A percentile compares a stretch with the other conserved stretches of the same genome.
These are phyloP conservation scores for Priocnemis perturbator DNA, from an alignment of 2,888 invertebrate species.

Conservation along the genomic window DNA sequence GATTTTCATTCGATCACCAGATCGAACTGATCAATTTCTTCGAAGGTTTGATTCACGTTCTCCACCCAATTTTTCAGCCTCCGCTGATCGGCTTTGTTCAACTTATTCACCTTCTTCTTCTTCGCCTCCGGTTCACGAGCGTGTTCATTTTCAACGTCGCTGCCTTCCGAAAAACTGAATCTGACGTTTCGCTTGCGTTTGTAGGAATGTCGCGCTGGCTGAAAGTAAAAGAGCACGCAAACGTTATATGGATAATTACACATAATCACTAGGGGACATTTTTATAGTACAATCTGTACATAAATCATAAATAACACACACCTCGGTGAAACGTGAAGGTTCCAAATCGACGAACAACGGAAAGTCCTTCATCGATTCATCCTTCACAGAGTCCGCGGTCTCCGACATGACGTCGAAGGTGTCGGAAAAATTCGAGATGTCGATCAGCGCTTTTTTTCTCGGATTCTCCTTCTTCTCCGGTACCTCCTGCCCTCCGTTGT, in stretches of 20 bases:
- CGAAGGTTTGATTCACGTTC: conserved; percentile 63
- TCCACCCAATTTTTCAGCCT: conserved; percentile 62
- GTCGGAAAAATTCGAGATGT: conserved; percentile 57
- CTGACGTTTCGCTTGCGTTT: conserved; percentile 58
- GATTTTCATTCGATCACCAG: conserved; percentile 62
- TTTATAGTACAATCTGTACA: no score
- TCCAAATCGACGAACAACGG: conserved; percentile 64
- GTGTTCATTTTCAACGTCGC: conserved; percentile 36
- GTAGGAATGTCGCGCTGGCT: conserved; percentile 67
- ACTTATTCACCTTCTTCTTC: conserved; percentile 49
- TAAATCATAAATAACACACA: conserved; percentile 42
- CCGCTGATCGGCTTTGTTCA: conserved; percentile 51
- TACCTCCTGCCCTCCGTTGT: conserved; percentile 16
- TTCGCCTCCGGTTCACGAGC: conserved; percentile 28
- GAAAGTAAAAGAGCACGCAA: conserved; percentile 30
- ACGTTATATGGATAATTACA: neutral
- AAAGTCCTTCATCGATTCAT: conserved; percentile 30
- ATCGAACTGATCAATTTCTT: conserved; percentile 66
- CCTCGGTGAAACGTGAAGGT: conserved; percentile 63
- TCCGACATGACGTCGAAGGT: conserved; percentile 62
- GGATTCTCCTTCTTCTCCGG: neutral
- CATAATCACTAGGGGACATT: no score
- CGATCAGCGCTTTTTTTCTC: conserved; percentile 4
- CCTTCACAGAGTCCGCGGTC: conserved; percentile 21
- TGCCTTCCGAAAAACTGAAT: conserved; percentile 42